Percentiles rank a stretch among this genome's conserved stretches.
Conservation (phyloP, 2,888 invertebrate species). For the Exocentrus adspersus region DNA sequence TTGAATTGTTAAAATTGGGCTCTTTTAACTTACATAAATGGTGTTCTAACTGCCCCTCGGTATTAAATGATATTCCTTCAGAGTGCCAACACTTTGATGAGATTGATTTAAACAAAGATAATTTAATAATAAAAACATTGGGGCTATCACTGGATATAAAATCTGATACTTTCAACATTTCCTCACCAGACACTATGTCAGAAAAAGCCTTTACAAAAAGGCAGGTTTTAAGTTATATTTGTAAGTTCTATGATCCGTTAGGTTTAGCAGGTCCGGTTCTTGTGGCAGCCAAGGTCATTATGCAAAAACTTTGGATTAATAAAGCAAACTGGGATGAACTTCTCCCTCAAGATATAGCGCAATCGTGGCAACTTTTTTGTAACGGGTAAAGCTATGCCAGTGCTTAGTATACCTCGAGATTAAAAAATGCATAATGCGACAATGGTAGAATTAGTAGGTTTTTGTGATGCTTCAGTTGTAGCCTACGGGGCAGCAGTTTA, state of each 20-base stretch:
- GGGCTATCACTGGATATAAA: not conserved
- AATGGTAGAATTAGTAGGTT: slow-evolving; percentile 33
- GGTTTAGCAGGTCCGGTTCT: not conserved
- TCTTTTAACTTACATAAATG: not conserved
- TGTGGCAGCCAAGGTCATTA: not conserved
- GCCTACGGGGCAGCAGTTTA: slow-evolving; percentile 38
- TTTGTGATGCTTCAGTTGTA: slow-evolving; percentile 37
- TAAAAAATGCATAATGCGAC: too few species aligned
- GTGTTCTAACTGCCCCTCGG: not conserved
- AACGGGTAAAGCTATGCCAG: too few species aligned
- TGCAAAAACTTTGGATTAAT: not conserved
- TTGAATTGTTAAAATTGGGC: not conserved
- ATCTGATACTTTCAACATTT: not conserved
- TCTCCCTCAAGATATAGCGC: not conserved
- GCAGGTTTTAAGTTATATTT: not conserved
- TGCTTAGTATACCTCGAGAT: too few species aligned
- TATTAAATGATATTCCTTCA: not conserved
- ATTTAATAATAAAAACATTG: not conserved
- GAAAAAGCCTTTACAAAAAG: not conserved
- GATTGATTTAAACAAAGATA: not conserved
- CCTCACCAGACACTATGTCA: not conserved
- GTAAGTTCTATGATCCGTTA: not conserved
- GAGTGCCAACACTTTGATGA: not conserved
- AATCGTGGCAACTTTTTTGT: not conserved
- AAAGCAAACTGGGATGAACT: not conserved